phyloP scores from a whole-genome alignment of 2,888 invertebrate genomes.

The Antitype chi region DNA sequence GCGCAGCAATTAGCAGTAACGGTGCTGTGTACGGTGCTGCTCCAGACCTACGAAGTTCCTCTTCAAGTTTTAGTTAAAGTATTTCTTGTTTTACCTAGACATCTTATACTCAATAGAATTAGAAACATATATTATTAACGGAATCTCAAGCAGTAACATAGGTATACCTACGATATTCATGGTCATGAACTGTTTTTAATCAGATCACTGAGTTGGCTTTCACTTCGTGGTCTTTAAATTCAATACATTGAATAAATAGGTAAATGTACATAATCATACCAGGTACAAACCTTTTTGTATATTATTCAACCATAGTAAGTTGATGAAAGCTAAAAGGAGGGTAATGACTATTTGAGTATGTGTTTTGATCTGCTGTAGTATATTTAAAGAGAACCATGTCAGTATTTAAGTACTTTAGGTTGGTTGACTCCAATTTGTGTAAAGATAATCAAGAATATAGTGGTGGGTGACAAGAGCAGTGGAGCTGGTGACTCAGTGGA shows the following conservation, averaged over 20 bases:
- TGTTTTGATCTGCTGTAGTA: constrained; percentile 1
- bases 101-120: background rate
- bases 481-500: too few species aligned
- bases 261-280: constrained; percentile 15
- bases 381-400: background rate
- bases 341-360: constrained; percentile 25
- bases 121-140: constrained; percentile 12
- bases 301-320: background rate
- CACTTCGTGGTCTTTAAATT: constrained; percentile 62
- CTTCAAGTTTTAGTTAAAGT: background rate
- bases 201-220: constrained; percentile 59
- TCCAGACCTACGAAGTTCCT: background rate
- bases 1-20: too few species aligned
- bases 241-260: constrained; percentile 40
- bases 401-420: background rate
- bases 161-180: constrained; percentile 34
- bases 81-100: background rate
- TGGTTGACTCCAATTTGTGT: background rate
- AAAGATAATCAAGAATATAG: background rate
- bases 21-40: too few species aligned
- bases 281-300: background rate
- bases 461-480: too few species aligned
- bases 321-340: constrained; percentile 18
- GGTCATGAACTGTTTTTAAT: constrained; percentile 46
- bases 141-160: constrained; percentile 37